phyloP scores from a whole-genome alignment of 1,140 invertebrate species.

The Brachystomella parvula region DNA sequence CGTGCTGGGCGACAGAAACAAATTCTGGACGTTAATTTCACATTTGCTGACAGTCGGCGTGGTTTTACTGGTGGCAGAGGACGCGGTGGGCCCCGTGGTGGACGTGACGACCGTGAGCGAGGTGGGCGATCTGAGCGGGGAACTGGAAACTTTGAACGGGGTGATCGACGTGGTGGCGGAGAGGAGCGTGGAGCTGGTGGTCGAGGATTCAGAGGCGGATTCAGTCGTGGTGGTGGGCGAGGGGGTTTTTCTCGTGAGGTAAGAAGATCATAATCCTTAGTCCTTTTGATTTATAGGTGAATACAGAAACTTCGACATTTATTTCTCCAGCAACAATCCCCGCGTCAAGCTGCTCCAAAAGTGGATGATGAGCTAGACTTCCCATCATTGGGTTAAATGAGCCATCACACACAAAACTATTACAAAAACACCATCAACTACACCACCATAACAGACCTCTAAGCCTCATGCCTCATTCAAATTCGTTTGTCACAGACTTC shows the following conservation, averaged over 20 bases:
- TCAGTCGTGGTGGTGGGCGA: constrained; percentile 39
- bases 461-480: not conserved
- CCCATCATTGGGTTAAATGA: constrained; percentile 69
- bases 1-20: constrained; percentile 78
- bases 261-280: constrained; percentile 9
- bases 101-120: constrained; percentile 46
- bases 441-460: not conserved
- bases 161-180: constrained; percentile 33
- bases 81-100: constrained; percentile 51
- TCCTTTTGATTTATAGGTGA: not conserved
- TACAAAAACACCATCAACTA: not conserved
- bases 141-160: constrained; percentile 18
- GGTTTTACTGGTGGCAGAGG: constrained; percentile 53
- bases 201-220: constrained; percentile 36
- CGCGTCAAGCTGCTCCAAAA: constrained; percentile 69
- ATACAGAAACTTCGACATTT: not conserved
- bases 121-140: constrained; percentile 40
- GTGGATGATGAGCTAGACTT: constrained; percentile 93
- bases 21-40: constrained; percentile 78
- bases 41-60: constrained; percentile 72
- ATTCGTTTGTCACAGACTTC: not conserved
- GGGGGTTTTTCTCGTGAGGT: constrained; percentile 32
- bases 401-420: not conserved
- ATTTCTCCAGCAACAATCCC: constrained; percentile 22
- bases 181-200: constrained; percentile 42